Evolutionary conservation across 2,113 vertebrate genomes (phyloP), one percentile per base, ranked within the genome.

Genomic region (Syrmaticus mikado): DNA sequence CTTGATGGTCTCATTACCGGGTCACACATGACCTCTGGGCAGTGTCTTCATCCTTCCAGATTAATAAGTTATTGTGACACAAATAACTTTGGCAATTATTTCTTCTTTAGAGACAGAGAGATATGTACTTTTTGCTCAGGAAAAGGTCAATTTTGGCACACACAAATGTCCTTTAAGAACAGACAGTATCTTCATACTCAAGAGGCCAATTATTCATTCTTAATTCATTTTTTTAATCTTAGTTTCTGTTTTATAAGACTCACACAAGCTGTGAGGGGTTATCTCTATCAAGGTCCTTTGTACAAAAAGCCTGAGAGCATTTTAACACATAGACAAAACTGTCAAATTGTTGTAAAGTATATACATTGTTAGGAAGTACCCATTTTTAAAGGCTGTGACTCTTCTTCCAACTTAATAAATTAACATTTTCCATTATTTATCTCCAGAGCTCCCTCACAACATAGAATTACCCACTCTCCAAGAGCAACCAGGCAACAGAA

Each of bases 151-250:
- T 92, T 77, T 76, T 91, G 96, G 82, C 50, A 94, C 82, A 81
- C 86, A 70, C 45, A 96, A 95, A 87, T 36, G 76, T 96, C 94
- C 96, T 97, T 95, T 94, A 82, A 96, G 94, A 97, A 90, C 85
- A 96, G 94, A 81, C 94, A 82, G 77, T 52, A 91, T 36, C 82
- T 84, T 95, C 96, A 86, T 95, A 87, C 97, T 94, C 96, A 48
- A 74, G 96, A 90, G 97, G 86, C 94, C 92, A 98, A 98, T 97
- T 97, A 97, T 48, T 95, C 74, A 77, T 93, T 94, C 50, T 82
- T 94, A 85, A 90, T 80, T 46, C 64, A 17, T 79, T 64, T 94
- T 40, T 27, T 58, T 64, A 11, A 91, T 75, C 50, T 38, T 80
- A 50, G 36, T 75, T 90, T 94, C 76, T 96, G 76, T 83, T 96